A percentile compares a stretch with the other conserved stretches of the same genome.
These are phyloP conservation scores for Pterobdella sp. DNA, from an alignment of 2,888 invertebrate genomes.

Conservation along the genomic window DNA sequence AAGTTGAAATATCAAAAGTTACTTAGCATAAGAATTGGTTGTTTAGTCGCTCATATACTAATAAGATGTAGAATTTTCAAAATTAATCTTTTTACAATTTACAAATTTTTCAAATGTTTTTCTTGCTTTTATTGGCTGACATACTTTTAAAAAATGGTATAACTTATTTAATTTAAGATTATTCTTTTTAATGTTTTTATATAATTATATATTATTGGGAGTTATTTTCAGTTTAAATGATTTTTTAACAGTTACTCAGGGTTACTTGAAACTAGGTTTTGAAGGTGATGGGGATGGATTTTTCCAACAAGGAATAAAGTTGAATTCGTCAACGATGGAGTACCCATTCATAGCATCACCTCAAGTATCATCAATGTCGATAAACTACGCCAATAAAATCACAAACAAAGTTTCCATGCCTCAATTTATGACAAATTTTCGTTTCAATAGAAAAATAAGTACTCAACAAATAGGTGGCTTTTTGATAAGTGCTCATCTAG, in stretches of 20 bases:
- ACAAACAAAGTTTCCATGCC: constrained; percentile 8
- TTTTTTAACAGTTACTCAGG: constrained; percentile 12
- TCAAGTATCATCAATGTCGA: neutral
- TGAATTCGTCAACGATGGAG: constrained; percentile 12
- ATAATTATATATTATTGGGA: no score
- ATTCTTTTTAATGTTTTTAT: neutral
- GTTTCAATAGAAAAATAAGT: neutral
- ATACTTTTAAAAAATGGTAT: constrained; percentile 16
- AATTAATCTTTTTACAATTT: neutral
- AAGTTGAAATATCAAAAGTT: no score
- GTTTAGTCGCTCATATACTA: neutral
- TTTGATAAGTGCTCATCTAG: constrained; percentile 25
- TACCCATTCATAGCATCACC: constrained; percentile 26
- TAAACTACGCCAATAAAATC: constrained; percentile 4
- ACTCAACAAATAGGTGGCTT: constrained; percentile 10
- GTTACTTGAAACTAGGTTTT: constrained; percentile 26
- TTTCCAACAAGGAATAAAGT: constrained; percentile 6
- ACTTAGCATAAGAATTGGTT: neutral
- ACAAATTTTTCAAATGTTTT: neutral
- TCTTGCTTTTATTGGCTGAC: neutral
- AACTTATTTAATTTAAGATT: neutral
- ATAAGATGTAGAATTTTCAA: constrained; percentile 8
- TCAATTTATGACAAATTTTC: neutral
- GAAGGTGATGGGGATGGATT: constrained; percentile 20
- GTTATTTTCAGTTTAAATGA: neutral